phyloP scores from a whole-genome alignment of 2,797 vertebrate genomes.

The Hippopotamyrus pictus region DNA sequence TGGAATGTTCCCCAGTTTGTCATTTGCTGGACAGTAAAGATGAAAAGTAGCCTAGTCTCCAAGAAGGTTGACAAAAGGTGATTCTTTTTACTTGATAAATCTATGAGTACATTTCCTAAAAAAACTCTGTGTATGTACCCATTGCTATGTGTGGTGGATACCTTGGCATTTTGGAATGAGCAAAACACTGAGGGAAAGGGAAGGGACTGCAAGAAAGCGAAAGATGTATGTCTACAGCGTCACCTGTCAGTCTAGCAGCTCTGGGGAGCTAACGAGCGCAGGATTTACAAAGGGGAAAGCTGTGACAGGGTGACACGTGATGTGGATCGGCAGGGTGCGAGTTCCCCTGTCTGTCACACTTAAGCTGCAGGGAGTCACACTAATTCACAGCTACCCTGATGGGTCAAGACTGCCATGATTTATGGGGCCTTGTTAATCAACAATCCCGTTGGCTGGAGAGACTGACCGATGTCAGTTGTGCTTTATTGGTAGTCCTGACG shows the following conservation, averaged over 20 bases:
- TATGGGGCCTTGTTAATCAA: constrained; percentile 6
- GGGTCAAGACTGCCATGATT: background rate
- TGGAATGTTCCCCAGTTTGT: background rate
- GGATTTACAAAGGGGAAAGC: constrained; percentile 12
- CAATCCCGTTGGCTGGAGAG: background rate
- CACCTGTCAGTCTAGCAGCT: background rate
- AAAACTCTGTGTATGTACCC: background rate
- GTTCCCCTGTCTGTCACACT: constrained; percentile 32
- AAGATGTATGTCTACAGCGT: background rate
- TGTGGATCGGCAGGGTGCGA: constrained; percentile 13
- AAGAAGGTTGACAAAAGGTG: background rate
- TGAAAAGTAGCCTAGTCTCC: background rate
- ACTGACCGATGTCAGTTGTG: constrained; percentile 3
- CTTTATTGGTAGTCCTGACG: background rate
- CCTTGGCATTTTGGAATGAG: background rate
- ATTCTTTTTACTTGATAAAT: background rate
- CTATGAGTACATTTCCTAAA: background rate
- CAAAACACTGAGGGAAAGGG: background rate
- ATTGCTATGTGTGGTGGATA: background rate
- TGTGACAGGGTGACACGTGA: constrained; percentile 14
- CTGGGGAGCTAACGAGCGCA: background rate
- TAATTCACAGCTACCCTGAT: constrained; percentile 32
- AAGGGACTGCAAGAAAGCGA: background rate
- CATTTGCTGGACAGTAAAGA: background rate
- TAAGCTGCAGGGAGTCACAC: constrained; percentile 39